Evolutionary conservation across 2,113 vertebrate species (phyloP).

Genomic region (Emydocephalus ijimae): DNA sequence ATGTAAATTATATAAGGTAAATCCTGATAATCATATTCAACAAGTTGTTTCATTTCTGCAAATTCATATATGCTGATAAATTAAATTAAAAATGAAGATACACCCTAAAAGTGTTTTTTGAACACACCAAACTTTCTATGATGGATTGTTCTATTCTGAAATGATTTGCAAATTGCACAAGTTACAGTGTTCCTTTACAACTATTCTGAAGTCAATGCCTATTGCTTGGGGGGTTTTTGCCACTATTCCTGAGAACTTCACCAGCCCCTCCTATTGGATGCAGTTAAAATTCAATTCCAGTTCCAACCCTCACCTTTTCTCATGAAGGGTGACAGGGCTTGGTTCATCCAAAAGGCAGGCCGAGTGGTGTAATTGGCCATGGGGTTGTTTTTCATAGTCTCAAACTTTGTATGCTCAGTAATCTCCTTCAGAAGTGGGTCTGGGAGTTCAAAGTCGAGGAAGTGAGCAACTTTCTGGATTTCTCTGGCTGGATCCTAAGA

Average conservation of each 20-base stretch:
- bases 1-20: background rate
- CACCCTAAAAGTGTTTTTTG: background rate
- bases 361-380: conserved; percentile 76
- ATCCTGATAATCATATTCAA: background rate
- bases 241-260: background rate
- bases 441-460: conserved; percentile 68
- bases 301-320: conserved; percentile 13
- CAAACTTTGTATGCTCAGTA: conserved; percentile 71
- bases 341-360: conserved; percentile 48
- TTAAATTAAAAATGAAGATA: background rate
- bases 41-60: background rate
- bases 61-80: background rate
- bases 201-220: background rate
- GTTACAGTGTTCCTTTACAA: no score
- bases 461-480: conserved; percentile 70
- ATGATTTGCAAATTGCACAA: background rate
- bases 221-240: background rate
- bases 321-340: conserved; percentile 17
- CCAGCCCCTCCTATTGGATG: background rate
- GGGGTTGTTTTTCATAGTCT: conserved; percentile 77
- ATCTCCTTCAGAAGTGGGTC: conserved; percentile 68
- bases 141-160: background rate
- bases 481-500: conserved; percentile 71
- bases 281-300: background rate
- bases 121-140: background rate